Conservation (phyloP, 2,888 invertebrate species). For the Minunthozetes semirufus region DNA sequence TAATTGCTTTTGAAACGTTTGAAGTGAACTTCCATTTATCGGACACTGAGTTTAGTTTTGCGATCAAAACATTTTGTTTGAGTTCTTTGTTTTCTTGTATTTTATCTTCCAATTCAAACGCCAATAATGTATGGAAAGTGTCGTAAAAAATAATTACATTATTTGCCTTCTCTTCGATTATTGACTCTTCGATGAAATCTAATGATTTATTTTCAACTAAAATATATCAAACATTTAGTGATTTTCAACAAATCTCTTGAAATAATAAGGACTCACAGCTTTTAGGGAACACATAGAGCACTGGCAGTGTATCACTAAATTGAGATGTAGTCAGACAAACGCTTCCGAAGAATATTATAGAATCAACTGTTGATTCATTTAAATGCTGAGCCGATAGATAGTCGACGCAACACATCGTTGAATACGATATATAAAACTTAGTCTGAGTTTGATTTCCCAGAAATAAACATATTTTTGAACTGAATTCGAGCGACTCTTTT, state of each 20-base stretch:
- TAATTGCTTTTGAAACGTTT: neutral
- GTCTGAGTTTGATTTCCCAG: neutral
- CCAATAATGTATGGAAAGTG: neutral
- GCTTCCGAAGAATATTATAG: constrained; percentile 35
- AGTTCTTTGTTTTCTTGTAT: neutral
- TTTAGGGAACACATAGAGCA: constrained; percentile 23
- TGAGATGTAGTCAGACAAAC: constrained; percentile 33
- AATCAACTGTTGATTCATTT: constrained; percentile 3
- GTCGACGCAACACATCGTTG: constrained; percentile 35
- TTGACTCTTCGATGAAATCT: neutral
- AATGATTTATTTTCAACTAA: constrained; percentile 1
- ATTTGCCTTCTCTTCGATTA: neutral
- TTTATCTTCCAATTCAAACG: neutral
- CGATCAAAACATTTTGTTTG: constrained; percentile 8
- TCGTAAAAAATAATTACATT: constrained; percentile 22
- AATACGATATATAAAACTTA: constrained; percentile 18
- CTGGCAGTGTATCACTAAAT: constrained; percentile 13
- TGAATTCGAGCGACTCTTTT: neutral
- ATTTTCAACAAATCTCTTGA: neutral
- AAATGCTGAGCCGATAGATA: constrained; percentile 27
- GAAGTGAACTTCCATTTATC: constrained; percentile 11
- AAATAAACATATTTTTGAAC: constrained; percentile 14
- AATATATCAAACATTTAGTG: neutral
- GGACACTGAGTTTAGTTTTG: neutral
- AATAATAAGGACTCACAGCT: constrained; percentile 1